These are phyloP conservation scores for Oncorhynchus nerka DNA, from an alignment of 2,113 vertebrate species.

Conservation along the genomic window DNA sequence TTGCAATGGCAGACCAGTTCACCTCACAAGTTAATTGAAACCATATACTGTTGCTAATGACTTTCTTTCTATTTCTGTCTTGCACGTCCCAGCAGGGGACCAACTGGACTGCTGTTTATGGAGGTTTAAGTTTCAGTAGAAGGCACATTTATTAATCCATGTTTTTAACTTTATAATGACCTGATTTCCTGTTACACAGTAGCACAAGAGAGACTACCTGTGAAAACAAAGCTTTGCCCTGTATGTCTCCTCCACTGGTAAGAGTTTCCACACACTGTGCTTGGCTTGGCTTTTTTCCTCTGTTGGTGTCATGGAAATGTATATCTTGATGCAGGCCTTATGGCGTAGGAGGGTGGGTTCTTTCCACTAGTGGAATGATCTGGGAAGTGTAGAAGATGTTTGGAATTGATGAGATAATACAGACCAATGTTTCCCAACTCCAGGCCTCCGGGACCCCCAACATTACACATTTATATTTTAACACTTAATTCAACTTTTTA, in stretches of 20 bases:
- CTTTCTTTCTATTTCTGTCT: constrained; percentile 5
- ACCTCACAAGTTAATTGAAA: constrained; percentile 4
- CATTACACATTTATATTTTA: no score
- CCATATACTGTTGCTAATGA: constrained; percentile 7
- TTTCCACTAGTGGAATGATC: constrained; percentile 46
- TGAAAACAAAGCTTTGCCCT: constrained; percentile 55
- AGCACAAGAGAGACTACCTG: constrained; percentile 49
- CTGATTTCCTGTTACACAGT: constrained; percentile 54
- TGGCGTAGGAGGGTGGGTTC: not conserved
- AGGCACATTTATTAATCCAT: constrained; percentile 21
- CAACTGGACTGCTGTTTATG: constrained; percentile 22
- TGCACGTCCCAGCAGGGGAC: constrained; percentile 6
- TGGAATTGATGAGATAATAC: not conserved
- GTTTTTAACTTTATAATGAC: constrained; percentile 34
- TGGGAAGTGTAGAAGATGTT: constrained; percentile 25
- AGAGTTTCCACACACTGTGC: constrained; percentile 49
- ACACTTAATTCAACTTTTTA: no score
- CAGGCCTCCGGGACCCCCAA: no score
- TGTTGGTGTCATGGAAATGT: constrained; percentile 51
- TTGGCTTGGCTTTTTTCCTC: not conserved
- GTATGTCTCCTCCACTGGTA: constrained; percentile 11
- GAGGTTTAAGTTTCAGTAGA: constrained; percentile 34
- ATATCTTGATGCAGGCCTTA: constrained; percentile 17
- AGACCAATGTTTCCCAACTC: no score
- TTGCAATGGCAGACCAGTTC: constrained; percentile 18